Base-by-base conservation (phyloP, 2,113 vertebrate genomes). In the Poicephalus gulielmi region DNA sequence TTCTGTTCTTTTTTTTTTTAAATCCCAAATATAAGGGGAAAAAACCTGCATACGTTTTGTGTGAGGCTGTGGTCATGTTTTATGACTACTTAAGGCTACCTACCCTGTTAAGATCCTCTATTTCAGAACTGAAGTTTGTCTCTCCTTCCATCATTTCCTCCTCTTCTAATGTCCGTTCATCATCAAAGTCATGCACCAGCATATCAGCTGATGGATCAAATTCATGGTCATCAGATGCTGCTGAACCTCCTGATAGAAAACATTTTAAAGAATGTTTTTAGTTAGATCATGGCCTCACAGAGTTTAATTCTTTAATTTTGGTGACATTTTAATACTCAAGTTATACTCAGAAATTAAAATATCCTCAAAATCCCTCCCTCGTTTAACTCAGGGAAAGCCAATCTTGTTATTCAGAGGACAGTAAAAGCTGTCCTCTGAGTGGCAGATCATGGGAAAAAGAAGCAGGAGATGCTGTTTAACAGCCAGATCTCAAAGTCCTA, bases 131-230 rank as follows among this genome's bases (percentile, higher is more conserved):
- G 97, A 98, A 98, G 94, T 99, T 99, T 60, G 99, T 99, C 88
- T 99, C 99, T 96, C 99, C 98, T 96, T 99, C 99, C 98, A 99
- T 98, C 98, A 99, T 98, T 97, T 99, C 99, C 97, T 99, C 99
- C 86, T 99, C 99, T 95, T 99, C 99, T 97, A 99, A 96, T 62
- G 99, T 99, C 78, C 99, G 98, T 93, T 99, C 99, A 89, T 99
- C 99, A 92, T 99, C 99, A 97, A 99, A 99, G 98, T 99, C 99
- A 96, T 99, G 99, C 94, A 99, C 99, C 85, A 99, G 98, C 99
- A 99, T 99, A 91, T 99, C 99, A 97, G 98, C 99, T 66, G 99
- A 98, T 78, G 99, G 99, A 97, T 99, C 99, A 93, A 99, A 99
- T 94, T 99, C 99, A 98, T 98, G 98, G 98, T 99, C 99, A 92